Conservation (phyloP, 2,113 vertebrate genomes). For the Labeo rohita region DNA sequence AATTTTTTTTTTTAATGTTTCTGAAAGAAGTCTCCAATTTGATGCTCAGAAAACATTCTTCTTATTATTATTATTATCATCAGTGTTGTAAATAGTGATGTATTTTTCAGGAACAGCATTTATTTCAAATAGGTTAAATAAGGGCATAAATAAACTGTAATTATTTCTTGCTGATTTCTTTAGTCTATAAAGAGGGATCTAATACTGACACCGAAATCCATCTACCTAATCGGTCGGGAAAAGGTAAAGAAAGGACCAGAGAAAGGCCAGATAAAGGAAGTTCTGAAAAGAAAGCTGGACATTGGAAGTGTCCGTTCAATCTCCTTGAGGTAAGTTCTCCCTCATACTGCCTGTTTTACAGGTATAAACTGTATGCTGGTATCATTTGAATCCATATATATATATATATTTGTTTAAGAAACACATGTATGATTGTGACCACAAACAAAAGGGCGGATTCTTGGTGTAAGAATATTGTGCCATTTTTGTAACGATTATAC, state of each 20-base stretch:
- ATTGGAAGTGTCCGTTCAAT: conserved; percentile 80
- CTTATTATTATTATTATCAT: no score
- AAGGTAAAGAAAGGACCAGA: conserved; percentile 96
- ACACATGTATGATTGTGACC: neutral
- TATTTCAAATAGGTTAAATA: neutral
- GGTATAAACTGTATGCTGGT: neutral
- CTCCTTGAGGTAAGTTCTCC: conserved; percentile 78
- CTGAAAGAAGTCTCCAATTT: neutral
- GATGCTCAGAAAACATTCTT: neutral
- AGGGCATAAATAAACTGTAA: neutral
- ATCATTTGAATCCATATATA: no score
- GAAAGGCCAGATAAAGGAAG: conserved; percentile 93
- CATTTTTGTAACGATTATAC: neutral
- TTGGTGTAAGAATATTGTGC: neutral
- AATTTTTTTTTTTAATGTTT: neutral
- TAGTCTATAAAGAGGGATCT: conserved; percentile 94
- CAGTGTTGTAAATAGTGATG: no score
- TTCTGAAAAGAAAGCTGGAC: conserved; percentile 93
- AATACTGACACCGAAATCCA: conserved; percentile 89
- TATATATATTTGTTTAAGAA: neutral
- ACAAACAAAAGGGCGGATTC: neutral
- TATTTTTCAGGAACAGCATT: neutral
- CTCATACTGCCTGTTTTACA: neutral
- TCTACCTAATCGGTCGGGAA: conserved; percentile 94
- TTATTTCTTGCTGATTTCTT: neutral